These are phyloP conservation scores for Ferdinandea cuprea DNA, from an alignment of 2,888 invertebrate genomes.

Conservation along the genomic window DNA sequence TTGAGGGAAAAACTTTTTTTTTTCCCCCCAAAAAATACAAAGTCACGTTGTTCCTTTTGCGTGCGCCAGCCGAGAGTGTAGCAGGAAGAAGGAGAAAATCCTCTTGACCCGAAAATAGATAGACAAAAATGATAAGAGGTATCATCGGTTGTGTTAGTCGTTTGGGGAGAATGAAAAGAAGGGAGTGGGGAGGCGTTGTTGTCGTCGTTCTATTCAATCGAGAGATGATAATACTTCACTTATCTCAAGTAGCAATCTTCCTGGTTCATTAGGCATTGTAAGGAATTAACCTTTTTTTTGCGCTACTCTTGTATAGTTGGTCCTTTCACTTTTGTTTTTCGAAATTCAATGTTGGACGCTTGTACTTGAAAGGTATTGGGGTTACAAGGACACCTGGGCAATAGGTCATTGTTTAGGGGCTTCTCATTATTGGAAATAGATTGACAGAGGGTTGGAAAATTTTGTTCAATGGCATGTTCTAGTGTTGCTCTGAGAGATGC, in stretches of 20 bases:
- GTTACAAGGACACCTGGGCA: slow-evolving; percentile 33
- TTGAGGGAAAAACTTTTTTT: slow-evolving; percentile 46
- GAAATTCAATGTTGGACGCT: slow-evolving; percentile 38
- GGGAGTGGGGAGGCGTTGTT: too few relatives aligned
- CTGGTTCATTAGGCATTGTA: slow-evolving; percentile 72
- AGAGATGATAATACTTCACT: slow-evolving; percentile 69
- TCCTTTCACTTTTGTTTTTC: slow-evolving; percentile 18
- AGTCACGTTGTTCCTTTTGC: slow-evolving; percentile 37
- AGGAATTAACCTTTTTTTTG: slow-evolving; percentile 62
- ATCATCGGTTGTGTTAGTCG: slow-evolving; percentile 55
- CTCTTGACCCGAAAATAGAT: slow-evolving; percentile 59
- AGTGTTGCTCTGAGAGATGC: too few relatives aligned
- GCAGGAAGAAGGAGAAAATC: slow-evolving; percentile 10
- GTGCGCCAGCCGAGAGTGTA: background rate
- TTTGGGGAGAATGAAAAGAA: slow-evolving; percentile 37
- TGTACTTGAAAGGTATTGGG: slow-evolving; percentile 5
- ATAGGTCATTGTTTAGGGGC: slow-evolving; percentile 2
- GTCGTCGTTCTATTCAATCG: slow-evolving; percentile 67
- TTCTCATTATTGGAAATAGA: background rate
- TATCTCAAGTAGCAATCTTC: slow-evolving; percentile 68
- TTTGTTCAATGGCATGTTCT: too few relatives aligned
- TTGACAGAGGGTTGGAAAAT: background rate
- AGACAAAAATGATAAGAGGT: slow-evolving; percentile 62
- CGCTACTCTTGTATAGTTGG: too few relatives aligned
- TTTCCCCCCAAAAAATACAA: background rate